Evolutionary conservation across 2,113 vertebrate genomes (phyloP).

Genomic region (Chaenogobius annularis): DNA sequence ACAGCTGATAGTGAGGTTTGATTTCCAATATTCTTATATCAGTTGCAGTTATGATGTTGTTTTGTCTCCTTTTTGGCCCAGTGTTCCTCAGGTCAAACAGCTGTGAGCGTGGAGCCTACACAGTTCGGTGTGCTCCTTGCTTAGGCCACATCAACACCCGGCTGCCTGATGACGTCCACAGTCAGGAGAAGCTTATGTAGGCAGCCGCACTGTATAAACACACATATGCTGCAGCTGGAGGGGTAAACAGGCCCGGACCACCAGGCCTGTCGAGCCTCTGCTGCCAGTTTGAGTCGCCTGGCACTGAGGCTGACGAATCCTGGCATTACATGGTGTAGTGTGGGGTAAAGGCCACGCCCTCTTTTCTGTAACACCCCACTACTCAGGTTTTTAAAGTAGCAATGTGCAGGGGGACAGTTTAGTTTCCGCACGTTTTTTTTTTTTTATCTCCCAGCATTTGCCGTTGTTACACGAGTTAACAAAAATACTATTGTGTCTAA

Average conservation of each 20-base stretch:
- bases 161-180: constrained; percentile 61
- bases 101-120: constrained; percentile 25
- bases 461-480: too few species aligned
- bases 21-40: constrained; percentile 39
- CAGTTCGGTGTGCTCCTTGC: constrained; percentile 39
- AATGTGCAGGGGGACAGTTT: background rate
- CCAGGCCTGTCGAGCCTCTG: constrained; percentile 58
- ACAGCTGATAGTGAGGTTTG: constrained; percentile 7
- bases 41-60: constrained; percentile 26
- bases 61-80: constrained; percentile 33
- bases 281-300: constrained; percentile 46
- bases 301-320: constrained; percentile 12
- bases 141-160: constrained; percentile 58
- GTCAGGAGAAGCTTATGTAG: constrained; percentile 59
- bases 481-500: too few species aligned
- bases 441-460: too few species aligned
- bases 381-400: background rate
- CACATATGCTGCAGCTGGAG: constrained; percentile 52
- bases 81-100: constrained; percentile 51
- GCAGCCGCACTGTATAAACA: constrained; percentile 73
- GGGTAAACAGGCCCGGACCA: constrained; percentile 78
- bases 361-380: constrained; percentile 8
- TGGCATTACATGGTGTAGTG: background rate
- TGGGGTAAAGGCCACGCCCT: constrained; percentile 16
- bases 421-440: too few species aligned